Evolutionary conservation across 1,140 invertebrate genomes (phyloP).

Genomic region (Colletes gigas): DNA sequence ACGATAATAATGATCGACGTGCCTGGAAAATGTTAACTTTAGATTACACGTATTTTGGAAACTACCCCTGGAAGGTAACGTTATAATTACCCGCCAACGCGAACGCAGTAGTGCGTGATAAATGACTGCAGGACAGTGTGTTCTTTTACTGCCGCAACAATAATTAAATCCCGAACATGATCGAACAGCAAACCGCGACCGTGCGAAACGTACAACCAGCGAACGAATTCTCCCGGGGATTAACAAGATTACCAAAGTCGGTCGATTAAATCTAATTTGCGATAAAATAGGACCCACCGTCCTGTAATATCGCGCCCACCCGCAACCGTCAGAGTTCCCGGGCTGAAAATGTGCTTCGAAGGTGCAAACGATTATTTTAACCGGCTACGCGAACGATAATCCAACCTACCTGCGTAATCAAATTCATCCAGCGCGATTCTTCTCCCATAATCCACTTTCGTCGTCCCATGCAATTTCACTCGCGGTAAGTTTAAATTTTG

Average conservation of each 20-base stretch:
- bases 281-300: conserved; percentile 10
- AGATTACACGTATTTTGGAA: not conserved
- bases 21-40: not conserved
- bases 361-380: not conserved
- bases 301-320: conserved; percentile 2
- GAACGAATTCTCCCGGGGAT: conserved; percentile 17
- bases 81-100: not conserved
- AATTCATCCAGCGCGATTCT: not conserved
- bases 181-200: not conserved
- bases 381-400: not conserved
- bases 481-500: not conserved
- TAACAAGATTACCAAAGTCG: conserved; percentile 29
- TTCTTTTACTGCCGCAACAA: not conserved
- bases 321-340: not conserved
- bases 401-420: not conserved
- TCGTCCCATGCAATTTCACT: not conserved
- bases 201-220: conserved; percentile 2
- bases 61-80: not conserved
- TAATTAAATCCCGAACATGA: conserved; percentile 38
- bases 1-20: not conserved
- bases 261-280: conserved; percentile 43
- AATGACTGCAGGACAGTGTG: not conserved
- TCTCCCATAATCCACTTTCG: not conserved
- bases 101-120: not conserved
- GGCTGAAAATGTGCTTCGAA: not conserved